phyloP scores from a whole-genome alignment of 2,888 invertebrate species.

The Pinctada fucata region DNA sequence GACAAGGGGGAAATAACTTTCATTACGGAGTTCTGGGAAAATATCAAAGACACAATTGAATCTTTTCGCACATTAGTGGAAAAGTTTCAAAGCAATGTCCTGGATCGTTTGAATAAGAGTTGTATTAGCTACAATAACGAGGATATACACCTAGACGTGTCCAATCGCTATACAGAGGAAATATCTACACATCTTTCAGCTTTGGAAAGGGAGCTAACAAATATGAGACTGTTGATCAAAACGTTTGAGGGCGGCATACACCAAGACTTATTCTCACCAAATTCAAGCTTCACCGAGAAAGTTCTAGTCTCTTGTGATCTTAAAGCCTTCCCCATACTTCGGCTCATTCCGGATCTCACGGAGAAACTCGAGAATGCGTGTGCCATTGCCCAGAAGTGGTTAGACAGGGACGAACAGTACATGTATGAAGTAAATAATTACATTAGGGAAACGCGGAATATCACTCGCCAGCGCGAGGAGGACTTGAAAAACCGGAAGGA shows the following conservation, averaged over 20 bases:
- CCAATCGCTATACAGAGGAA: conserved; percentile 65
- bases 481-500: conserved; percentile 67
- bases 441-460: conserved; percentile 67
- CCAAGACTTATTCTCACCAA: conserved; percentile 66
- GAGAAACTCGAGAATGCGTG: conserved; percentile 66
- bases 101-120: conserved; percentile 64
- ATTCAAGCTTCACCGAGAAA: conserved; percentile 64
- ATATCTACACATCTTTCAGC: conserved; percentile 61
- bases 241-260: conserved; percentile 65
- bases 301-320: conserved; percentile 69
- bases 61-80: conserved; percentile 55
- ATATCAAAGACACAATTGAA: conserved; percentile 63
- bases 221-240: conserved; percentile 61
- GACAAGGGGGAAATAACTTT: conserved; percentile 60
- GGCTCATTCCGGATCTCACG: conserved; percentile 69
- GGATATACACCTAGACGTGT: conserved; percentile 63
- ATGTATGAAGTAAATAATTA: conserved; percentile 71
- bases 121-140: conserved; percentile 66
- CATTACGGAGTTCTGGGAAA: conserved; percentile 71
- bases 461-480: conserved; percentile 61
- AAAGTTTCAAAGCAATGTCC: conserved; percentile 65
- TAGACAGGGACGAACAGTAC: conserved; percentile 71
- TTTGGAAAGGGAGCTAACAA: conserved; percentile 56
- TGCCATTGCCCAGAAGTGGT: conserved; percentile 65
- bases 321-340: conserved; percentile 72